Conservation (phyloP, 2,888 invertebrate species). For the Celastrina argiolus region DNA sequence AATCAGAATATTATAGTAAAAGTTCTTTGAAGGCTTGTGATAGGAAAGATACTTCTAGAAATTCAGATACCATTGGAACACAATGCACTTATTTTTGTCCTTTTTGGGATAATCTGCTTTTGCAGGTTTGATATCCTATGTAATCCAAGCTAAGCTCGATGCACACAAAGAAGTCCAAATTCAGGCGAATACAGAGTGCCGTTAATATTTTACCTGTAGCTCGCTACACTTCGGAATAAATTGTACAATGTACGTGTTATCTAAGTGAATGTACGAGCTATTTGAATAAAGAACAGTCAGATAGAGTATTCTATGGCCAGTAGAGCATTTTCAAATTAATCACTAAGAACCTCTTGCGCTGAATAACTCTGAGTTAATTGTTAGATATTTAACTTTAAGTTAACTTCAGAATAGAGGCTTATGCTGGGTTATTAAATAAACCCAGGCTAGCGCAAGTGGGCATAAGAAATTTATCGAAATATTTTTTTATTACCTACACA, state of each 20-base stretch:
- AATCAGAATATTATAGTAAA: too few relatives aligned
- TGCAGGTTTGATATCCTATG: neutral
- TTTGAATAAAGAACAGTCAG: neutral
- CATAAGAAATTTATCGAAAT: too few relatives aligned
- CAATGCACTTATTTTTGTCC: neutral
- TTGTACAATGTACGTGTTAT: neutral
- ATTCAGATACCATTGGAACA: neutral
- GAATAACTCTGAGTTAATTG: too few relatives aligned
- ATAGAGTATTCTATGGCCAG: neutral
- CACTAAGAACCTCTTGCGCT: too few relatives aligned
- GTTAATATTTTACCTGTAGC: conserved; percentile 11
- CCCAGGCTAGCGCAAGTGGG: too few relatives aligned
- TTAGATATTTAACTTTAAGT: too few relatives aligned
- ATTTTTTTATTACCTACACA: too few relatives aligned
- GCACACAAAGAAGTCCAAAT: neutral
- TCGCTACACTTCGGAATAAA: neutral
- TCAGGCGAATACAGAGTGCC: neutral
- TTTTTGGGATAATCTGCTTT: neutral
- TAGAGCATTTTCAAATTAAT: neutral
- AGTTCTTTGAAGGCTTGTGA: too few relatives aligned
- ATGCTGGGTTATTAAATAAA: too few relatives aligned
- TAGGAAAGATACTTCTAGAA: neutral
- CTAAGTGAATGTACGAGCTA: conserved; percentile 1
- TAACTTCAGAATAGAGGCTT: too few relatives aligned
- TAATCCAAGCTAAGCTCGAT: neutral